Conservation (phyloP, 2,797 vertebrate genomes). For the Gallinago nigripennis region DNA sequence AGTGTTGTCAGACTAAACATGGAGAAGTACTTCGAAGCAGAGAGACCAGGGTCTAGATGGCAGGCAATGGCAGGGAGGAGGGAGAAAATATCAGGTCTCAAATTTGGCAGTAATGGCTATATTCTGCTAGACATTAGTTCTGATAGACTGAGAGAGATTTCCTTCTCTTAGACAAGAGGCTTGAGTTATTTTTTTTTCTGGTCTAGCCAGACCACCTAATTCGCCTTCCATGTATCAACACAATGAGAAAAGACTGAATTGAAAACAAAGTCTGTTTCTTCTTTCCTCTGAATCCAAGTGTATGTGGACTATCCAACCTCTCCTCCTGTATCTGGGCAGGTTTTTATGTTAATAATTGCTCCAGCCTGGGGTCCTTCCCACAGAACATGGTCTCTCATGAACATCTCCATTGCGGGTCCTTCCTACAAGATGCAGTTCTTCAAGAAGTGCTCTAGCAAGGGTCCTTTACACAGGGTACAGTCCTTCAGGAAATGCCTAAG, state of each 20-base stretch:
- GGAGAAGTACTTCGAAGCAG: not conserved
- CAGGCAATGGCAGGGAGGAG: not conserved
- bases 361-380: fast-evolving
- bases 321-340: not conserved
- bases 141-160: not conserved
- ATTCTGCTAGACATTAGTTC: not conserved
- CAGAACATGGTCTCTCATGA: not conserved
- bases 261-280: not conserved
- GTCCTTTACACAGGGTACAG: not conserved
- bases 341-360: not conserved
- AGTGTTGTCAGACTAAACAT: not conserved
- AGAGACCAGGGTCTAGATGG: not conserved
- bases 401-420: not conserved
- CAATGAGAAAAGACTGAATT: not conserved
- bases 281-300: not conserved
- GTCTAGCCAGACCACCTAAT: not conserved
- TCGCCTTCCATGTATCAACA: fast-evolving
- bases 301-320: not conserved
- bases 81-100: not conserved
- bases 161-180: not conserved
- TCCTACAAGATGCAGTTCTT: not conserved
- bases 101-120: not conserved
- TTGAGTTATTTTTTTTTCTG: not conserved
- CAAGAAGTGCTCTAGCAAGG: not conserved
- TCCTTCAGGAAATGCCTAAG: not conserved